phyloP scores from a whole-genome alignment of 2,888 invertebrate genomes.

The Resseliella maxima region DNA sequence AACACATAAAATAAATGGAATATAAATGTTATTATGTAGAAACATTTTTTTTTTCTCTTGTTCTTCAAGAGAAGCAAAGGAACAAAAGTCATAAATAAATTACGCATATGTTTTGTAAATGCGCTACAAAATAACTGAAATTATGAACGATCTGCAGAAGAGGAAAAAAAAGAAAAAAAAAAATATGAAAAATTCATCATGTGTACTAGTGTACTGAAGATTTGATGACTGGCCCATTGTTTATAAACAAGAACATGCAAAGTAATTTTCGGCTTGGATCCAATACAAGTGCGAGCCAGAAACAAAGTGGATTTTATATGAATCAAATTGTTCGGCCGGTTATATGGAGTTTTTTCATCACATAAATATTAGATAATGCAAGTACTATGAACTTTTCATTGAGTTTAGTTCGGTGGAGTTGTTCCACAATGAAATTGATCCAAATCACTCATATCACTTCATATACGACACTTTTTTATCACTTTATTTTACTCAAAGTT shows the following conservation, averaged over 20 bases:
- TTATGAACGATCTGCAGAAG: neutral
- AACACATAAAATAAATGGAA: conserved; percentile 47
- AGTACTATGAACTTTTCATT: neutral
- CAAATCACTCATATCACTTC: neutral
- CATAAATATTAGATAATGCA: neutral
- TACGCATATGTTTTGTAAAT: neutral
- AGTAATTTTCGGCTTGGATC: neutral
- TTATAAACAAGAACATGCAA: too few species aligned
- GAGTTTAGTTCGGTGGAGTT: neutral
- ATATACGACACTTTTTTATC: neutral
- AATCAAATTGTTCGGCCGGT: too few species aligned
- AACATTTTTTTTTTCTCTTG: neutral
- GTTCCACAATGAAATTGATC: too few species aligned
- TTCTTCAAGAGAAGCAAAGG: neutral
- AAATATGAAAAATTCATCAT: too few species aligned
- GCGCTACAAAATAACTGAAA: neutral
- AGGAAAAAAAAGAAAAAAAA: neutral
- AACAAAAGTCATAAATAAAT: conserved; percentile 35
- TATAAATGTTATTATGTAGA: conserved; percentile 44
- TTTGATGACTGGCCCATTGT: too few species aligned
- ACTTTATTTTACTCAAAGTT: neutral
- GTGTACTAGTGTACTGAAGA: too few species aligned
- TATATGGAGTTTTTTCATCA: neutral
- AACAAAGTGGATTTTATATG: too few species aligned
- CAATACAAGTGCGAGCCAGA: neutral